Conservation (phyloP, 2,888 invertebrate genomes). For the Drosophila nigritarsus region DNA sequence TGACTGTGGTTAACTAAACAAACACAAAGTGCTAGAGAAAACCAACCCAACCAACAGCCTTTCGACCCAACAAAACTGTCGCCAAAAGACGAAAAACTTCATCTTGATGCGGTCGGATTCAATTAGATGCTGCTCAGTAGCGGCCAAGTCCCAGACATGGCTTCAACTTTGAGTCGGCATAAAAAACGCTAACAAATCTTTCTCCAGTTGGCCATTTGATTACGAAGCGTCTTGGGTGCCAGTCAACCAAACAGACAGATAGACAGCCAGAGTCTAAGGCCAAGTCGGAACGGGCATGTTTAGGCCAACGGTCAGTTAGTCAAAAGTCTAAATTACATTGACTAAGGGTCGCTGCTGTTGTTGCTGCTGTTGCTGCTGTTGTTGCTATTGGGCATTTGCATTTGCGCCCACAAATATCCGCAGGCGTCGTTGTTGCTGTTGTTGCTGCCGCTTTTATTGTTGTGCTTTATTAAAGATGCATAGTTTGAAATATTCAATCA, state of each 20-base stretch:
- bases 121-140: constrained; percentile 60
- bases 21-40: constrained; percentile 65
- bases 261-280: background rate
- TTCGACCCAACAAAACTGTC: constrained; percentile 69
- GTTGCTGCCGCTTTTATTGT: constrained; percentile 42
- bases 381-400: constrained; percentile 42
- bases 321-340: constrained; percentile 54
- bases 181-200: constrained; percentile 8
- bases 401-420: constrained; percentile 71
- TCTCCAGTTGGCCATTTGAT: constrained; percentile 20
- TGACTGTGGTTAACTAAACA: constrained; percentile 81
- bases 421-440: constrained; percentile 29
- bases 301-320: constrained; percentile 53
- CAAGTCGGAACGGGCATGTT: constrained; percentile 5
- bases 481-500: constrained; percentile 80
- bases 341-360: constrained; percentile 6
- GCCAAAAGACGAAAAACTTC: constrained; percentile 70
- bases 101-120: constrained; percentile 76
- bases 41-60: constrained; percentile 8
- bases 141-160: constrained; percentile 8
- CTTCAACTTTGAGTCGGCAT: constrained; percentile 14
- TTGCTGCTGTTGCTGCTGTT: background rate
- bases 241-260: background rate
- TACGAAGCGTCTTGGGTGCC: constrained; percentile 30
- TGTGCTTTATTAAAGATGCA: constrained; percentile 78